Evolutionary conservation across 2,888 invertebrate species (phyloP), one percentile per base, ranked within the genome.

Genomic region (Ochlodes sylvanus): DNA sequence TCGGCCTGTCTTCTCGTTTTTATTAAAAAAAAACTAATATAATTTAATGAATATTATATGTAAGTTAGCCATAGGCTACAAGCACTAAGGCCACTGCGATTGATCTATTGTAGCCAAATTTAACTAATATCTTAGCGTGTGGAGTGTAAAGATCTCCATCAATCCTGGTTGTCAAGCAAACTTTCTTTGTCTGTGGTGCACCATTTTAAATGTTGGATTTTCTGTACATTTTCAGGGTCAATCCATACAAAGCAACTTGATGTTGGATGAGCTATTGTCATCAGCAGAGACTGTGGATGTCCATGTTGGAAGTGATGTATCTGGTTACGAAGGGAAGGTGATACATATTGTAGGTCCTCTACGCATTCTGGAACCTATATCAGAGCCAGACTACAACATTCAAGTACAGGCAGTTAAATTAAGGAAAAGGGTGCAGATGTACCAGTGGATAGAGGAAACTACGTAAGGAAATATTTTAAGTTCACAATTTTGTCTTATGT

Each of bases 361-460:
- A 17, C 88, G 94, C 12, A 94, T 98, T 57, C 94, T 96, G 10
- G 97, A 98, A 81, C 98, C 98, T 7, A 94, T 98, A 68, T 96
- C 97, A 0, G 98, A 98, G 81, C 96, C 96, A 0, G 97, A 97
- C 70, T 98, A 98, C 85, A 97, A 97, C 68, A 96, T 98, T 58
- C 96, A 97, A 71, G 95, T 98, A 1, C 94, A 96, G 76, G 96
- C 98, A 2, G 97, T 98, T 0, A 98, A 98, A 83, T 87, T 98
- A 32, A 96, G 96, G 79, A 95, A 98, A 70, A 92, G 97, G 67
- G 98, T 98, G 0, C 98, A 98, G 86, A 98, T 98, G 97, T 98
- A 96, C 85, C 98, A 98, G 81, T 98, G 98, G 98, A 95, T 98
- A 68, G 98, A 98, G 79, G 97, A 97, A 79, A 86, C 94, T 78